Evolutionary conservation across 1,140 invertebrate genomes (phyloP), one percentile per base, ranked within the genome.

Genomic region (Caenorhabditis latens): DNA sequence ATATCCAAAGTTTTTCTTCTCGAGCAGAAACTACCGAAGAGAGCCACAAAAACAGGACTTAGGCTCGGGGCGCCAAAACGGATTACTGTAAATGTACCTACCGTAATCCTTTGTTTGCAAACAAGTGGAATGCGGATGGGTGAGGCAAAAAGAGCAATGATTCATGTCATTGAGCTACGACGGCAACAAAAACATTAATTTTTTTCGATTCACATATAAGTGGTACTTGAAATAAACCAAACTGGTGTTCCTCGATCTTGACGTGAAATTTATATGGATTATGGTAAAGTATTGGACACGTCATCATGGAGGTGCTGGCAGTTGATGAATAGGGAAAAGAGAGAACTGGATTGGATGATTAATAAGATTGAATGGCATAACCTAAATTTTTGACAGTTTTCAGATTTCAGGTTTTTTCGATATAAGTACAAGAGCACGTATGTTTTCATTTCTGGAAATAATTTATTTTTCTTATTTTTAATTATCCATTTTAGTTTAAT

Each of bases 41-140:
- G 57, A 58, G 24, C 14, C 21, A 46, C 40, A 71, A 71, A 46
- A 71, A 71, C 65, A 71, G 65, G 65, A 71, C 42, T 71, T 71
- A 71, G 71, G 71, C 71, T 79, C 32, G 21, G 32, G 46, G 71
- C 71, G 32, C 32, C 46, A 79, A 42, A 79, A 50, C 19, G 40
- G 71, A 79, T 79, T 79, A 79, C 71, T 79, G 71, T 50, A 79
- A 79, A 79, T 79, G 71, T 79, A 79, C 46, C 43, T 79, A 50
- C 46, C 71, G 71, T 79, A 79, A 79, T 79, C 71, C 46, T 53
- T 79, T 79, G 71, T 79, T 79, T 79, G 71, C 46, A 50, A 48
- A 79, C 21, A 13, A 79, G 46, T 50, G 71, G 71, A 79, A 79
- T 79, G 71, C 71, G 71, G 71, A 79, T 79, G 71, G 14, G 19